Base-by-base conservation (phyloP, 2,797 vertebrate genomes). In the Loriculus beryllinus region DNA sequence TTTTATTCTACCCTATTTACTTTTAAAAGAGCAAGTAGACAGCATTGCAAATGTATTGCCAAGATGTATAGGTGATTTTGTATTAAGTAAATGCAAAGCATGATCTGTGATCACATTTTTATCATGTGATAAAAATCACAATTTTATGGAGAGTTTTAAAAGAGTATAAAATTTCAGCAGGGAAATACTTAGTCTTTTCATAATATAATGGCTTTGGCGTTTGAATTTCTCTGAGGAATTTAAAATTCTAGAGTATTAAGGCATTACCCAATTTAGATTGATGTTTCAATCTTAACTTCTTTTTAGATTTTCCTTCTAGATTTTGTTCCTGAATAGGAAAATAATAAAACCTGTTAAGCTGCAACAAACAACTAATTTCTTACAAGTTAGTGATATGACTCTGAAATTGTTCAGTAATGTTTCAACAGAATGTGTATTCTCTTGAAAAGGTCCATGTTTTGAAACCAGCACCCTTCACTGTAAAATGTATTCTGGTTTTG, bases 31-130 rank as follows among this genome's bases (percentile, higher is more conserved):
- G 79, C 62, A 95, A 54, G 59, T 62, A 90, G 84, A 78, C 33
- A 84, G 31, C 92, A 49, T 26, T 90, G 85, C 79, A 88, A 86
- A 93, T 72, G 65, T 42, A 51, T 57, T 95, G 68, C 56, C 87
- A 80, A 76, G 77, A 63, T 81, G n/a, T 52, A 86, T 86, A 80
- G 82, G 88, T 94, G 64, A 78, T 75, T 86, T 92, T 59, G 87
- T 83, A 75, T 62, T 57, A 80, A 80, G 23, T 90, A 82, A 94
- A 91, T 85, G 26, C 74, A 67, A 63, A 92, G 18, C 56, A 85
- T 94, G 91, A 51, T 90, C 39, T 94, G 70, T 86, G 92, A 90
- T 82, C n/a, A n/a, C n/a, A n/a, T n/a, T n/a, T n/a, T n/a, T n/a
- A n/a, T n/a, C n/a, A n/a, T n/a, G 70, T 86, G 92, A 90, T 82